Percentiles rank a stretch among this genome's conserved stretches.
Conservation (phyloP, 1,140 invertebrate genomes). For the Hermatobates lingyangjiaoensis region DNA sequence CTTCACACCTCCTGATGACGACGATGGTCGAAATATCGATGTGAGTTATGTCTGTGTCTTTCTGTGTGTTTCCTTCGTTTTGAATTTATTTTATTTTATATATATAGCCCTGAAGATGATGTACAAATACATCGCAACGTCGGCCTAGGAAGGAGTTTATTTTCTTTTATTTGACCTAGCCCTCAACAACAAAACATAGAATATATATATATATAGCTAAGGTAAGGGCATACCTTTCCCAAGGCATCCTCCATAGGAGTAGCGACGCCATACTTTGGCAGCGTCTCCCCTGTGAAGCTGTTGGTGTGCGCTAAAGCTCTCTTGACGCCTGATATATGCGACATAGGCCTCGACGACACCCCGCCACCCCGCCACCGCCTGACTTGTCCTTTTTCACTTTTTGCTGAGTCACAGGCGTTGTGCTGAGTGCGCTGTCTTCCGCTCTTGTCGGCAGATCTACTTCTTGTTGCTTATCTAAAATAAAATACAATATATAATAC, state of each 20-base stretch:
- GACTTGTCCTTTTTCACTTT: conserved; percentile 35
- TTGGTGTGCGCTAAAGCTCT: conserved; percentile 71
- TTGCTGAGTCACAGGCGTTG: too few relatives aligned
- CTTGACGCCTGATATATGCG: conserved; percentile 78
- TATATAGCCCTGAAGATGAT: too few relatives aligned
- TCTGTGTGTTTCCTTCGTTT: too few relatives aligned
- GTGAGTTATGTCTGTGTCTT: too few relatives aligned
- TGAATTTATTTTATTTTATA: too few relatives aligned
- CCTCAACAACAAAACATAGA: too few relatives aligned
- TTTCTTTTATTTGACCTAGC: too few relatives aligned
- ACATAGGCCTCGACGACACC: conserved; percentile 38
- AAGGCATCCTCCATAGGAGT: conserved; percentile 75
- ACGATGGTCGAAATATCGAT: too few relatives aligned
- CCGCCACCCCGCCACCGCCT: conserved; percentile 18
- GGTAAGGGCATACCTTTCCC: conserved; percentile 59
- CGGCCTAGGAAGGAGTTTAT: too few relatives aligned
- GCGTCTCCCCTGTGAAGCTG: conserved; percentile 71
- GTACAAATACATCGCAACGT: too few relatives aligned
- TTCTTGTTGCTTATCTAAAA: conserved; percentile 90
- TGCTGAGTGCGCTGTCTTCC: conserved; percentile 45
- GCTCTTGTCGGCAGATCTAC: conserved; percentile 73
- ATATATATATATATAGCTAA: too few relatives aligned
- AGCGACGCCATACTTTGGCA: conserved; percentile 83
- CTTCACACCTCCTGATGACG: too few relatives aligned
- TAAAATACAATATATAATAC: conserved; percentile 17